These are phyloP conservation scores for Nemotelus pantherinus DNA, from an alignment of 2,888 invertebrate genomes.

Conservation along the genomic window DNA sequence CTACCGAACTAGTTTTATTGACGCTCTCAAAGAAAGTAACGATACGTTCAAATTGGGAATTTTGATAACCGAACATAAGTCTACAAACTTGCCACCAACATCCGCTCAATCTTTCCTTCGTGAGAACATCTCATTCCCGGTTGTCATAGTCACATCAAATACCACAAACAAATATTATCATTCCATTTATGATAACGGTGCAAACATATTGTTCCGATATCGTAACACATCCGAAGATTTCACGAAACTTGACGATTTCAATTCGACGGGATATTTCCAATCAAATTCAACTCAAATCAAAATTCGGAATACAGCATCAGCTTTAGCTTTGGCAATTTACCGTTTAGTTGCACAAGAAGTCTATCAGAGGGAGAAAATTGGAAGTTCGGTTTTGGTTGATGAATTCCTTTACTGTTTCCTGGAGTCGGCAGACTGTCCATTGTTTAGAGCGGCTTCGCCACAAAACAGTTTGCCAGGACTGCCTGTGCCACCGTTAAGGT, in stretches of 20 bases:
- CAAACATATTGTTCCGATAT: conserved; percentile 69
- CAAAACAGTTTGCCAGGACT: conserved; percentile 64
- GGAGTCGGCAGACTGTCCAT: conserved; percentile 74
- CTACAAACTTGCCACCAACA: conserved; percentile 76
- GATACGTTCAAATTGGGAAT: conserved; percentile 57
- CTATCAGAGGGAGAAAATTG: conserved; percentile 59
- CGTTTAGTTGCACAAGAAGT: conserved; percentile 67
- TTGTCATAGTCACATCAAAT: conserved; percentile 65
- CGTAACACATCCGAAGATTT: conserved; percentile 60
- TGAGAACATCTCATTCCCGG: conserved; percentile 65
- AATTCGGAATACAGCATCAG: conserved; percentile 73
- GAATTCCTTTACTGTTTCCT: conserved; percentile 84
- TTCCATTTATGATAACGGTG: conserved; percentile 76
- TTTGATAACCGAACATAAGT: conserved; percentile 53
- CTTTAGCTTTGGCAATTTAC: conserved; percentile 74
- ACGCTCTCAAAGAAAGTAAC: conserved; percentile 54
- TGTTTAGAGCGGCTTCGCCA: conserved; percentile 70
- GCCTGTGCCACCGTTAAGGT: conserved; percentile 61
- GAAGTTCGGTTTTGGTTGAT: conserved; percentile 67
- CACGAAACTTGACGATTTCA: conserved; percentile 64
- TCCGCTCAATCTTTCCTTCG: conserved; percentile 86
- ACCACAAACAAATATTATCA: conserved; percentile 80
- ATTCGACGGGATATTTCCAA: conserved; percentile 61
- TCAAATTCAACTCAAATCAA: conserved; percentile 70
- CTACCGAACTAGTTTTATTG: conserved; percentile 55